Conservation (phyloP, 2,113 vertebrate genomes). For the Callipepla squamata region DNA sequence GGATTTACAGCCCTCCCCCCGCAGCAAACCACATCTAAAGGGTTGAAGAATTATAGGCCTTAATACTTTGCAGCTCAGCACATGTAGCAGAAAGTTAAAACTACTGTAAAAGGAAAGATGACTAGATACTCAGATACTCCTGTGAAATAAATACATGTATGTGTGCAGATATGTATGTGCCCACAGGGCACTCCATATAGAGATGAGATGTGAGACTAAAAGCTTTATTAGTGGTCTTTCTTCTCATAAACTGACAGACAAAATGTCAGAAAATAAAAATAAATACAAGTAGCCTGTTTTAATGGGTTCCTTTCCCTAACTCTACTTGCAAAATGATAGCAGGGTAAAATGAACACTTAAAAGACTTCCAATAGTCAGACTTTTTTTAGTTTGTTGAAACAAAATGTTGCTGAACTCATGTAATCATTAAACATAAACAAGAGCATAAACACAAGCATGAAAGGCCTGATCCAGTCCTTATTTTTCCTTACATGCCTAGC, state of each 20-base stretch:
- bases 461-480: neutral
- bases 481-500: neutral
- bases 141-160: conserved; percentile 1
- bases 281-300: neutral
- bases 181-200: neutral
- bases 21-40: conserved; percentile 89
- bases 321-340: neutral
- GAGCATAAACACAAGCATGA: neutral
- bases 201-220: neutral
- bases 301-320: neutral
- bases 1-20: conserved; percentile 84
- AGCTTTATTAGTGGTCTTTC: neutral
- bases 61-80: conserved; percentile 80
- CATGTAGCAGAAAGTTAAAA: conserved; percentile 75
- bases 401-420: neutral
- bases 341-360: neutral
- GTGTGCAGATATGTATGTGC: neutral
- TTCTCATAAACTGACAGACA: neutral
- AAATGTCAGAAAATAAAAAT: neutral
- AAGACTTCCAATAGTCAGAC: neutral
- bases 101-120: conserved; percentile 79
- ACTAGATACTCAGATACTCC: conserved; percentile 41
- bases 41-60: conserved; percentile 89
- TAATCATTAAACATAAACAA: neutral
- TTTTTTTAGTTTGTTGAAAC: neutral